Evolutionary conservation across 2,888 invertebrate species (phyloP), one percentile per base, ranked within the genome.

Genomic region (Dastarcus helophoroides): DNA sequence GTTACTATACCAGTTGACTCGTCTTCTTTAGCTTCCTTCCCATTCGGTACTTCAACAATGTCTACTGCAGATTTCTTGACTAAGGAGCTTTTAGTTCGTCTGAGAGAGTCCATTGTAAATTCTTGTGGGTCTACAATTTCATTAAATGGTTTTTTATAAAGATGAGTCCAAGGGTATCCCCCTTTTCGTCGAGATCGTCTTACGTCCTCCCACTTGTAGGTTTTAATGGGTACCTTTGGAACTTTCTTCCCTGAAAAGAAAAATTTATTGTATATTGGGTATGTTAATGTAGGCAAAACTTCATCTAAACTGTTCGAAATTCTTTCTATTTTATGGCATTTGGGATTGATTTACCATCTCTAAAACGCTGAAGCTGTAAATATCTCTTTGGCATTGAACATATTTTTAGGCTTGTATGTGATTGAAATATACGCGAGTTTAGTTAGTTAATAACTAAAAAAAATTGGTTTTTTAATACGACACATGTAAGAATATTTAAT

Each of bases 161-260:
- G 61, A 58, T 82, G 74, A 8, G 84, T 83, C 81, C 83, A 84
- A 43, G 84, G 84, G 53, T 84, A 84, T 25, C 75, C 76, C 39
- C 84, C 84, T 53, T 71, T 68, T 47, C 71, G 68, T 60, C 75
- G 74, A 44, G 76, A 70, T 54, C 79, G 67, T 47, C 73, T 64
- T 22, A 84, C 63, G 60, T 84, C 83, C 63, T 84, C 83, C 83
- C 83, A 84, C 65, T 74, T 71, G 60, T 83, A 84, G 30, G 82
- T 82, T 60, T 79, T 76, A 48, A 78, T 67, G 38, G 82, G 82
- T 48, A 79, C 68, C 41, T 75, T 74, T 43, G 82, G 80, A 33
- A 47, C 38, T 39, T 55, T 54, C 44, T 44, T 48, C 31, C 46
- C 58, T 58, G 46, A 22, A 54, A 50, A 22, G 43, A 41, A 36